These are phyloP conservation scores for Trichacis sp. DNA, from an alignment of 2,888 invertebrate genomes.

Conservation along the genomic window DNA sequence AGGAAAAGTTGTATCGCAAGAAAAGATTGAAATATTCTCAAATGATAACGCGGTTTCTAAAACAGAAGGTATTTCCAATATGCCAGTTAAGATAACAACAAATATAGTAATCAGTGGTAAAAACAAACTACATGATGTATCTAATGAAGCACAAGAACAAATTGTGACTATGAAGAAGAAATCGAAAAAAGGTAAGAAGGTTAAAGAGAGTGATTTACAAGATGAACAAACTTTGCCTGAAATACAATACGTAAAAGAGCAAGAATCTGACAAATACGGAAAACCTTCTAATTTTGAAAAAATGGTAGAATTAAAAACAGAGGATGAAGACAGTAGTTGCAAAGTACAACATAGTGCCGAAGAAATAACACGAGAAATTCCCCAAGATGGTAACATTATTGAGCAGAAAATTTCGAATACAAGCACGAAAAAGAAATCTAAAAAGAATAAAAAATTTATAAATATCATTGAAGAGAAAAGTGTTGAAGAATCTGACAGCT, in stretches of 20 bases:
- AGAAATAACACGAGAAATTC: too few species aligned
- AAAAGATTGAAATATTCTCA: constrained; percentile 16
- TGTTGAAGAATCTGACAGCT: constrained; percentile 7
- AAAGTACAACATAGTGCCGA: too few species aligned
- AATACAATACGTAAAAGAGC: too few species aligned
- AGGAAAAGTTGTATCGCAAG: neutral
- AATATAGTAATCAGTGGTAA: neutral
- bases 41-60: neutral
- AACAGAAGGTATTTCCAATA: too few species aligned
- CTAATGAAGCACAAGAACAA: neutral
- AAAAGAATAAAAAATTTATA: constrained; percentile 12
- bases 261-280: too few species aligned
- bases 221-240: too few species aligned
- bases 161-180: too few species aligned
- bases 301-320: too few species aligned
- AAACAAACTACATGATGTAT: neutral
- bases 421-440: constrained; percentile 11
- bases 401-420: neutral
- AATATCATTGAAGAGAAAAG: neutral
- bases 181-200: neutral
- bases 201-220: constrained; percentile 21
- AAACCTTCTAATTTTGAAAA: neutral
- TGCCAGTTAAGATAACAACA: constrained; percentile 7
- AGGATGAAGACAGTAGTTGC: too few species aligned
- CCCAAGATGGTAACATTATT: too few species aligned